phyloP scores from a whole-genome alignment of 1,140 invertebrate species.

The Paralvinella palmiformis region DNA sequence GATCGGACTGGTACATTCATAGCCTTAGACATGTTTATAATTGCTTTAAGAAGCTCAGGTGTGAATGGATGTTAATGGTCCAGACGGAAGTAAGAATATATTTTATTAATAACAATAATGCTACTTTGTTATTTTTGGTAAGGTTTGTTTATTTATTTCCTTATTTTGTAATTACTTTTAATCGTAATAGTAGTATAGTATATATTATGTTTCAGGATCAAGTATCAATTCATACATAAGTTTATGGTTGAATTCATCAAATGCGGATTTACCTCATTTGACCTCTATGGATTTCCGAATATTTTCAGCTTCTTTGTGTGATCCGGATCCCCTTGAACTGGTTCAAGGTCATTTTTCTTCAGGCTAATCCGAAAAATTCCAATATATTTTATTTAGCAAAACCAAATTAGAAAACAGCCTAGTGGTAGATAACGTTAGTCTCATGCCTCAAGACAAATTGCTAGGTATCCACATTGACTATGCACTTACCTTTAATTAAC shows the following conservation, averaged over 20 bases:
- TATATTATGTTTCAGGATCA: constrained; percentile 69
- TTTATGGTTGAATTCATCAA: constrained; percentile 47
- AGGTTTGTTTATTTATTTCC: not conserved
- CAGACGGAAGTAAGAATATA: constrained; percentile 47
- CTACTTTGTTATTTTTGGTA: not conserved
- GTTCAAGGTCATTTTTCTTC: too few species aligned
- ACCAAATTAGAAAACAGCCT: too few species aligned
- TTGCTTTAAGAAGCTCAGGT: constrained; percentile 44
- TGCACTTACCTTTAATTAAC: too few species aligned
- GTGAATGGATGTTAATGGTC: constrained; percentile 48
- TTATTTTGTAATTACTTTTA: too few species aligned
- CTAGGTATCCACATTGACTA: too few species aligned
- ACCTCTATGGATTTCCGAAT: too few species aligned
- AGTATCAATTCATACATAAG: constrained; percentile 96
- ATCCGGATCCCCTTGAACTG: constrained; percentile 77
- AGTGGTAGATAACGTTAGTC: too few species aligned
- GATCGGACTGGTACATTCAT: constrained; percentile 52
- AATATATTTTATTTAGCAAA: too few species aligned
- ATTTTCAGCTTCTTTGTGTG: too few species aligned
- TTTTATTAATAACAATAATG: not conserved
- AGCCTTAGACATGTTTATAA: constrained; percentile 47
- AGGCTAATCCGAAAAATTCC: too few species aligned
- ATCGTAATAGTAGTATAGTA: too few species aligned
- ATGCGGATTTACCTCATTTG: constrained; percentile 75
- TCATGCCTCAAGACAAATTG: too few species aligned